Conservation (phyloP, 2,888 invertebrate genomes). For the Andrena dorsata region DNA sequence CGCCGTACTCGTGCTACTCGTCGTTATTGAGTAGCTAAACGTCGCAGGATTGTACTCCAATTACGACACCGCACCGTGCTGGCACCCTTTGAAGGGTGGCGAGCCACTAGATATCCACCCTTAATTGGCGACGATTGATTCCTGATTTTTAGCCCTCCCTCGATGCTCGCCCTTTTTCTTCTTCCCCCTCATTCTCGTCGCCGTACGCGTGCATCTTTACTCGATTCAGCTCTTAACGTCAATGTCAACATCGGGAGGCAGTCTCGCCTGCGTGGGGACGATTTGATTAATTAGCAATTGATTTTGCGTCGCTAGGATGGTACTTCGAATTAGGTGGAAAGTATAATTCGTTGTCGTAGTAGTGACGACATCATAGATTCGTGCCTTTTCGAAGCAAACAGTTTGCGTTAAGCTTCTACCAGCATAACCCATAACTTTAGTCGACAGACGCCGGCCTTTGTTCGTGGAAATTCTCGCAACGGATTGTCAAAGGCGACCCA, state of each 20-base stretch:
- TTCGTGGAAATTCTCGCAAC: constrained; percentile 11
- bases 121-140: constrained; percentile 38
- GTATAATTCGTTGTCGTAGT: background rate
- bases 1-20: constrained; percentile 65
- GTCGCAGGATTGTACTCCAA: constrained; percentile 72
- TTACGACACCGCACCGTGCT: constrained; percentile 58
- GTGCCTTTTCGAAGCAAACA: background rate
- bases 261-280: constrained; percentile 21
- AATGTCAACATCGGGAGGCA: constrained; percentile 32
- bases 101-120: constrained; percentile 25
- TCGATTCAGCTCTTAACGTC: constrained; percentile 29
- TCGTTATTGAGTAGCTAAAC: constrained; percentile 73
- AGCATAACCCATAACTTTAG: background rate
- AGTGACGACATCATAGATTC: background rate
- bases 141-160: background rate
- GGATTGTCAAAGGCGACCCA: constrained; percentile 16
- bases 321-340: no score
- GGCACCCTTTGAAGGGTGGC: constrained; percentile 55
- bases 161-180: background rate
- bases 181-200: no score
- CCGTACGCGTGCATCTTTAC: constrained; percentile 30
- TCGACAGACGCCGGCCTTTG: background rate
- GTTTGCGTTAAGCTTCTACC: background rate
- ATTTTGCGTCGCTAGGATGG: background rate
- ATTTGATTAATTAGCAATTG: constrained; percentile 63